These are phyloP conservation scores for Neoaliturus tenellus DNA, from an alignment of 2,888 invertebrate species.

Conservation along the genomic window DNA sequence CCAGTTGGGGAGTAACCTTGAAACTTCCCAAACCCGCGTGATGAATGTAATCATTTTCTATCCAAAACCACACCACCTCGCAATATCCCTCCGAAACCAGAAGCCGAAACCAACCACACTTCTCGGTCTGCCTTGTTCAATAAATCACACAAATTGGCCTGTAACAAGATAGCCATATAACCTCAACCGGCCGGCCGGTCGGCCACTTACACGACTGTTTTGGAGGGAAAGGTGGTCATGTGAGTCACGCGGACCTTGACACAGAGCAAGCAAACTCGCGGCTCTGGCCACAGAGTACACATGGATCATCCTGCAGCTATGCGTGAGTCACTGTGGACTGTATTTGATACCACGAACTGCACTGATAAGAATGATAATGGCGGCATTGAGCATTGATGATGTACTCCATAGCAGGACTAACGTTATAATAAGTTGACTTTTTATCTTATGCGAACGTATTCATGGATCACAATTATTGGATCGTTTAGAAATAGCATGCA, in stretches of 20 bases:
- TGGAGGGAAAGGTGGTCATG: slow-evolving; percentile 27
- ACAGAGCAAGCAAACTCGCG: slow-evolving; percentile 18
- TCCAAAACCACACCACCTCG: no score
- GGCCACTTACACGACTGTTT: slow-evolving; percentile 13
- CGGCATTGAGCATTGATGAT: no score
- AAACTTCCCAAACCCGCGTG: no score
- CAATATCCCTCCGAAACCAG: no score
- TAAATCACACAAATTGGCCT: slow-evolving; percentile 13
- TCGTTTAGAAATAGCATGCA: no score
- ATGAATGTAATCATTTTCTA: no score
- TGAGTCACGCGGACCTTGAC: slow-evolving; percentile 20
- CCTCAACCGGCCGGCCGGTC: background rate
- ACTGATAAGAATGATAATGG: background rate
- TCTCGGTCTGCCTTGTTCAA: background rate
- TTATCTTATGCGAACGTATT: no score
- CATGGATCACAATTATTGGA: no score
- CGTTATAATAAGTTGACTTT: no score
- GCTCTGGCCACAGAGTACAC: background rate
- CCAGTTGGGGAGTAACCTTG: no score
- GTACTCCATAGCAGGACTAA: no score
- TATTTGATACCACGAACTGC: background rate
- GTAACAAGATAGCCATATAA: background rate
- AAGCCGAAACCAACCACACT: no score
- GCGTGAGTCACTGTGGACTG: background rate
- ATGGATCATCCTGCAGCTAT: background rate